These are phyloP conservation scores for Hyposmocoma kahamanoa DNA, from an alignment of 1,140 invertebrate species.

Conservation along the genomic window DNA sequence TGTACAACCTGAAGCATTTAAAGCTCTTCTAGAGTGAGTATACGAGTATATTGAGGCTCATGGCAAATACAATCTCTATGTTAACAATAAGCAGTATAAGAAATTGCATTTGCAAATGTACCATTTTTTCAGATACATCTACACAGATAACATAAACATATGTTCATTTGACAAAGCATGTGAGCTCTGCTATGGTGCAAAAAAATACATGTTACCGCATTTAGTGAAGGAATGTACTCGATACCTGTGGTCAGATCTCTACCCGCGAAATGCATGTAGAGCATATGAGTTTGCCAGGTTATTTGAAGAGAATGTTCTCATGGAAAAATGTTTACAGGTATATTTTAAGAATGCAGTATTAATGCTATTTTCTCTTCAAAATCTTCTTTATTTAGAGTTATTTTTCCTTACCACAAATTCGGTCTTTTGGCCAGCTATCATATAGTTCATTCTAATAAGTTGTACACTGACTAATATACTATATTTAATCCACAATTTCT, in stretches of 20 bases:
- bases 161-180: conserved; percentile 82
- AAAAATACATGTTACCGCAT: conserved; percentile 86
- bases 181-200: conserved; percentile 86
- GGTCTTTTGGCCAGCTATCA: too few relatives aligned
- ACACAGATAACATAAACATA: conserved; percentile 7
- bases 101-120: background rate
- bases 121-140: conserved; percentile 9
- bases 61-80: background rate
- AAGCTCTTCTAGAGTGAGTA: conserved; percentile 66
- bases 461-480: background rate
- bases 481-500: conserved; percentile 27
- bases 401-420: too few relatives aligned
- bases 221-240: conserved; percentile 83
- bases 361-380: background rate
- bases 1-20: conserved; percentile 85
- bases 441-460: background rate
- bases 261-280: conserved; percentile 81
- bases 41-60: too few relatives aligned
- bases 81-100: background rate
- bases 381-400: background rate
- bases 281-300: conserved; percentile 86
- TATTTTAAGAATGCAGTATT: background rate
- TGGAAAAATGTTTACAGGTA: conserved; percentile 81
- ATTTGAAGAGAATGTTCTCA: conserved; percentile 82
- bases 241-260: conserved; percentile 82